Evolutionary conservation across 2,113 vertebrate species (phyloP).

Genomic region (Todiramphus saurophagus): DNA sequence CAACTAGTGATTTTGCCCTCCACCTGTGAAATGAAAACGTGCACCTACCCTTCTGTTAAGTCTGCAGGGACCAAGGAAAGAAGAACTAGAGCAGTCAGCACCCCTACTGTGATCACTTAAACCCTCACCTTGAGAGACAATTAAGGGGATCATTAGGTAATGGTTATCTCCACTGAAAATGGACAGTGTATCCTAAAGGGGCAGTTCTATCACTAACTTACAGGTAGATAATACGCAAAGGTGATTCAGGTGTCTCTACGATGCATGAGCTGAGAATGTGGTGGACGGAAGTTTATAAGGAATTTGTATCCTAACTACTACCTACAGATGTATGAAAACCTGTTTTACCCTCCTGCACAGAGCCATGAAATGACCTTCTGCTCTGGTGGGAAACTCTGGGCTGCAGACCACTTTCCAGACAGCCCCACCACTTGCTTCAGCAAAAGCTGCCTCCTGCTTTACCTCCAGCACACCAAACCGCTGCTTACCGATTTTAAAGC

Average conservation of each 20-base stretch:
- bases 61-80: neutral
- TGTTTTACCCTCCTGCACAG: neutral
- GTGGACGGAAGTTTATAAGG: neutral
- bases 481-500: neutral
- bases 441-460: neutral
- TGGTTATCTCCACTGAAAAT: neutral
- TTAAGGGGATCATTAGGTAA: neutral
- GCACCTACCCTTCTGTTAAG: no score
- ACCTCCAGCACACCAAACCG: neutral
- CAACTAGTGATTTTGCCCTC: neutral
- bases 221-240: neutral
- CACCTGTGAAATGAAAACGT: neutral
- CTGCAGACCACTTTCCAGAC: neutral
- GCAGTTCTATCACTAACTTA: neutral
- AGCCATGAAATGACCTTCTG: neutral
- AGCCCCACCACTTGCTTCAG: neutral
- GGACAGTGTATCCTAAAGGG: neutral
- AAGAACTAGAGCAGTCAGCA: neutral
- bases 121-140: neutral
- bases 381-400: accelerated
- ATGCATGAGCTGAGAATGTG: neutral
- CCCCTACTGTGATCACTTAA: accelerated
- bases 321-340: neutral
- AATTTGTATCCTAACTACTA: neutral
- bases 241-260: neutral